A percentile compares a stretch with the other conserved stretches of the same genome.
Evolutionary conservation across 2,113 vertebrate species (phyloP).

Genomic region (Nyctibius bracteatus): DNA sequence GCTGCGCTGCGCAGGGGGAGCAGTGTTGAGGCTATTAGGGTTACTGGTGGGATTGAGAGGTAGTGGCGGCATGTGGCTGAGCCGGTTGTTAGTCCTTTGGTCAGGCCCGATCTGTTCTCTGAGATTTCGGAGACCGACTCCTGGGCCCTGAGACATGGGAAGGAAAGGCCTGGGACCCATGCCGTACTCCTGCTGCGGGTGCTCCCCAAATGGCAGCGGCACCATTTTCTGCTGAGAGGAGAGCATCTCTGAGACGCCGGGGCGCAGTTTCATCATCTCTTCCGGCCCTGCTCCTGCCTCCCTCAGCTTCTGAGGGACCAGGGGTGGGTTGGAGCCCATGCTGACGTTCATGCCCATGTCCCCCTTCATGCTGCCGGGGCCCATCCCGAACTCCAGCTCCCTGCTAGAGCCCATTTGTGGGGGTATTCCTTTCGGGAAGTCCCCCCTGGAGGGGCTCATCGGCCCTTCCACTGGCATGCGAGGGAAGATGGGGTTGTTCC

Average conservation of each 20-base stretch:
- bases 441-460: constrained; percentile 92
- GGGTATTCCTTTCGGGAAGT: constrained; percentile 83
- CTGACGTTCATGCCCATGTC: constrained; percentile 79
- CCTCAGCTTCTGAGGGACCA: constrained; percentile 91
- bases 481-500: constrained; percentile 86
- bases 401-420: constrained; percentile 78
- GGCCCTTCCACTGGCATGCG: constrained; percentile 92
- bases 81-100: constrained; percentile 95
- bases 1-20: constrained; percentile 72
- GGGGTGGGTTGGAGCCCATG: constrained; percentile 86
- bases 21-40: constrained; percentile 79
- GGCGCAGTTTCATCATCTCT: constrained; percentile 91
- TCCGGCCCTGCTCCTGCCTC: constrained; percentile 83
- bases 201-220: constrained; percentile 87
- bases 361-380: constrained; percentile 83
- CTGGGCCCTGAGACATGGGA: constrained; percentile 84
- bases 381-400: constrained; percentile 91
- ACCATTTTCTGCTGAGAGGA: constrained; percentile 90
- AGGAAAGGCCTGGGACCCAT: constrained; percentile 91
- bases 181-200: constrained; percentile 90
- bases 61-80: constrained; percentile 94
- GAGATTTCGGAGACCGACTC: constrained; percentile 85
- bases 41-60: constrained; percentile 83
- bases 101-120: constrained; percentile 90
- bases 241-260: constrained; percentile 83